Conservation (phyloP, 2,113 vertebrate genomes). For the Podarcis raffonei region DNA sequence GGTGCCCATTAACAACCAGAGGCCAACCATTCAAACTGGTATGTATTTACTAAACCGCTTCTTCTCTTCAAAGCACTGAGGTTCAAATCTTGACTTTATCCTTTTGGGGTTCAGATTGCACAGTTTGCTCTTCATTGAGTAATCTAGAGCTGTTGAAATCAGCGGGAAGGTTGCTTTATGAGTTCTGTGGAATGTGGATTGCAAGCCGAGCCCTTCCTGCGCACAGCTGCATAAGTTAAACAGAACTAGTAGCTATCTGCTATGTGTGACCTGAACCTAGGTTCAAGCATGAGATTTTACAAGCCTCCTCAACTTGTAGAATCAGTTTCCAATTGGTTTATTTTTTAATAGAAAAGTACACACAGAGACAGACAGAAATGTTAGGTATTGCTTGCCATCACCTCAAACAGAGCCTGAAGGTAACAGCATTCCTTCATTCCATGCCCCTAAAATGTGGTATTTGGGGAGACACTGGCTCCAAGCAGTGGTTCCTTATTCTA, state of each 20-base stretch:
- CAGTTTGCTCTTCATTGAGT: background rate
- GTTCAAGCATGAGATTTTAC: background rate
- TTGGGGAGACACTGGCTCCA: background rate
- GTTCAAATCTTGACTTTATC: background rate
- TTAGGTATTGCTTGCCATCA: background rate
- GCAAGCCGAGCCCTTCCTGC: background rate
- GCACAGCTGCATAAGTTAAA: too few species aligned
- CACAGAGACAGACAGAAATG: background rate
- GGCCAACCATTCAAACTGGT: conserved; percentile 62
- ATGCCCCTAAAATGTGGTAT: background rate
- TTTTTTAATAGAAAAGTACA: background rate
- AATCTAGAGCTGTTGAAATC: background rate
- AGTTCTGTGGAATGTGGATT: background rate
- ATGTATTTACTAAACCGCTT: conserved; percentile 13
- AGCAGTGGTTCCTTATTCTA: background rate
- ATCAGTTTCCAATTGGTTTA: background rate
- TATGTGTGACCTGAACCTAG: too few species aligned
- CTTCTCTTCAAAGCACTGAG: background rate
- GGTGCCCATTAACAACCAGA: conserved; percentile 74
- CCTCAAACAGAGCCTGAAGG: background rate
- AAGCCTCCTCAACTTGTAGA: background rate
- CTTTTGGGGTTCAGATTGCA: background rate
- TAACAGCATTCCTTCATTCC: background rate
- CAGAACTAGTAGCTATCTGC: too few species aligned
- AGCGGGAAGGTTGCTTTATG: background rate